Base-by-base conservation (phyloP, 1,140 invertebrate genomes). In the Lasioglossum albipes region DNA sequence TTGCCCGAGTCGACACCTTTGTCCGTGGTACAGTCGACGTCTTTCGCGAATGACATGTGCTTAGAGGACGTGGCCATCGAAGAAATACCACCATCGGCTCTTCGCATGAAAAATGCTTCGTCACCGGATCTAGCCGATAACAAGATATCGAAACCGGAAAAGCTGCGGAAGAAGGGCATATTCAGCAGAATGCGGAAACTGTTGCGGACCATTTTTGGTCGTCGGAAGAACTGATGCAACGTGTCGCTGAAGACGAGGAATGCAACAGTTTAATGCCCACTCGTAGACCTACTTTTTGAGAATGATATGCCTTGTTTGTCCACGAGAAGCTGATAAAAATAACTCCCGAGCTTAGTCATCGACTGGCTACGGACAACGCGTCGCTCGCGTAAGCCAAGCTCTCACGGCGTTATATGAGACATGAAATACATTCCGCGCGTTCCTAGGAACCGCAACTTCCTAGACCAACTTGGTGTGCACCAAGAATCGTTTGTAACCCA, bases 121-220 rank as follows among this genome's bases (percentile, higher is more conserved):
- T 13, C 31, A 7, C 42, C 62, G 2, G n/a, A 67, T 12, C n/a
- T 70, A n/a, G 1, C 18, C 1, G 54, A 73, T 13, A 12, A 12
- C 57, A 73, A 74, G 10, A 70, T 18, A 1, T 64, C 45, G 45
- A n/a, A 76, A 65, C 18, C 82, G 31, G 20, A 87, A 86, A 59
- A 59, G n/a, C 18, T n/a, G 20, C n/a, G 57, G 73, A 88, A 76
- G 54, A 87, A 61, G 27, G 62, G 61, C 18, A 22, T 90, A 0
- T 73, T 79, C 13, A 49, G 66, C 16, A 87, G 79, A 82, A 57
- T 89, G 31, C 81, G 87, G 61, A 90, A 78, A 64, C 65, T 89
- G n/a, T 72, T 89, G 16, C 84, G 81, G 3, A 41, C 69, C 18
- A 54, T 67, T 13, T 90, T 88, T 31, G 82, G 83, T 13, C 83